Percentiles rank a stretch among this genome's conserved stretches.
These are phyloP conservation scores for Lampris megalopsis DNA, from an alignment of 2,113 vertebrate species.

Conservation along the genomic window DNA sequence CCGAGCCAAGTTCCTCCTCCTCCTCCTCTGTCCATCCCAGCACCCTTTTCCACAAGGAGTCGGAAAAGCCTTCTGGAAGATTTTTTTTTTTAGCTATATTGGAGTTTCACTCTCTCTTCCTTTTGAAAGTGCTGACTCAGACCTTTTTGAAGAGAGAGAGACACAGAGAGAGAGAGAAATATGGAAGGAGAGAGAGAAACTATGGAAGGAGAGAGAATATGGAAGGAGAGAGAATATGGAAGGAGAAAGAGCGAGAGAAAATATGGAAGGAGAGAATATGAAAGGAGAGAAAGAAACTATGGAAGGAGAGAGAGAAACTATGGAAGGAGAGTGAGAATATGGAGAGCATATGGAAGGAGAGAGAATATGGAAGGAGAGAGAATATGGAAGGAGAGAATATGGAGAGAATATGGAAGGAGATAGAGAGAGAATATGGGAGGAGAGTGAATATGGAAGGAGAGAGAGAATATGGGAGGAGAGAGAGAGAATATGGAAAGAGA, in stretches of 20 bases:
- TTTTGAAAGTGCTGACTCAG: slow-evolving; percentile 33
- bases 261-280: neutral
- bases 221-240: slow-evolving; percentile 8
- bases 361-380: neutral
- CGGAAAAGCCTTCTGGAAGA: slow-evolving; percentile 19
- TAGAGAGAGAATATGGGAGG: neutral
- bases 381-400: neutral
- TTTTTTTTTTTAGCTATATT: slow-evolving; percentile 40
- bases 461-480: neutral
- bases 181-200: neutral
- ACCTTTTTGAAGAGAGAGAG: slow-evolving; percentile 23
- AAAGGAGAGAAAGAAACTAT: neutral
- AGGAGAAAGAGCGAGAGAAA: neutral
- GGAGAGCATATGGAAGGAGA: neutral
- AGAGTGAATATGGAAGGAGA: neutral
- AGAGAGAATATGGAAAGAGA: neutral
- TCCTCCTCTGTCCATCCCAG: slow-evolving; percentile 14
- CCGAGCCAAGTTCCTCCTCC: slow-evolving; percentile 29
- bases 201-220: neutral
- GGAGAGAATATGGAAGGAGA: neutral
- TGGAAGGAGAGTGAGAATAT: neutral
- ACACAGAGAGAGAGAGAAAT: neutral
- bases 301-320: neutral
- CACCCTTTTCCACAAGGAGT: neutral
- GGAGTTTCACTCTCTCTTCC: slow-evolving; percentile 36